These are phyloP conservation scores for Serripes groenlandicus DNA, from an alignment of 2,888 invertebrate species.

Conservation along the genomic window DNA sequence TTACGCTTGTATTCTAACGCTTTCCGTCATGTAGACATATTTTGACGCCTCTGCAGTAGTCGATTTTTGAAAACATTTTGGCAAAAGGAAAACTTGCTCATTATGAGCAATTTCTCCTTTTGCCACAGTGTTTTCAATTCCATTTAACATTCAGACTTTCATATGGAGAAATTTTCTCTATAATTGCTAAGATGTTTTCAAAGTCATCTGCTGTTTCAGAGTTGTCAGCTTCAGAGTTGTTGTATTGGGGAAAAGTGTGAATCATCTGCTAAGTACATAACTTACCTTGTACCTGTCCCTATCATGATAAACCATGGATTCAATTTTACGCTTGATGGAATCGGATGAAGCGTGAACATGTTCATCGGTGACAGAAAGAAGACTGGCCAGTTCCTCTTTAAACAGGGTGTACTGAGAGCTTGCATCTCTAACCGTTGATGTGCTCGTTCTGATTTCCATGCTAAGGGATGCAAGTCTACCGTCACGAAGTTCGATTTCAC, in stretches of 20 bases:
- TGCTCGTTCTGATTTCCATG: slow-evolving; percentile 69
- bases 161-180: too few relatives aligned
- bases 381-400: slow-evolving; percentile 81
- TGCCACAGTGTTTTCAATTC: not conserved
- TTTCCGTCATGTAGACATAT: too few relatives aligned
- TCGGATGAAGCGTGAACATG: slow-evolving; percentile 80
- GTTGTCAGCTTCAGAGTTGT: not conserved
- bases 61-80: not conserved
- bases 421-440: slow-evolving; percentile 69
- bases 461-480: slow-evolving; percentile 72
- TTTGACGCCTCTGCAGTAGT: too few relatives aligned
- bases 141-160: too few relatives aligned
- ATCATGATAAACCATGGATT: slow-evolving; percentile 67
- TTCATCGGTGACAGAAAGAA: slow-evolving; percentile 77
- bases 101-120: not conserved
- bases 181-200: too few relatives aligned
- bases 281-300: slow-evolving; percentile 80
- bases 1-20: too few relatives aligned
- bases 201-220: not conserved
- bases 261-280: too few relatives aligned
- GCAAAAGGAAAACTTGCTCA: not conserved
- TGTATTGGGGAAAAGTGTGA: too few relatives aligned
- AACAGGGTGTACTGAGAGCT: slow-evolving; percentile 77
- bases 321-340: slow-evolving; percentile 78
- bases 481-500: slow-evolving; percentile 79